Evolutionary conservation across 2,888 invertebrate genomes (phyloP).

Genomic region (Pseudanteris insignis): DNA sequence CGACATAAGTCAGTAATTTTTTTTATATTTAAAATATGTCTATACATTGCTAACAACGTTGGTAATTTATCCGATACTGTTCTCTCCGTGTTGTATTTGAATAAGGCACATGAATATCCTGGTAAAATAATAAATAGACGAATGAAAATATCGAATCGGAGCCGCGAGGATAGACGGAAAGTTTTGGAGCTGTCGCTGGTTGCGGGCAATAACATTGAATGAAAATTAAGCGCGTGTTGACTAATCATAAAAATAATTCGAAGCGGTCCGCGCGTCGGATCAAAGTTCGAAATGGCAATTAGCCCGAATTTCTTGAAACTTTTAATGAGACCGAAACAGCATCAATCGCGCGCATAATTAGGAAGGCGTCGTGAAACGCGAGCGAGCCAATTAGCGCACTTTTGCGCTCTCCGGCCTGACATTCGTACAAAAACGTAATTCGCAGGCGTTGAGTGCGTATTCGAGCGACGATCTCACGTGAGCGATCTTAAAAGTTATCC

Average conservation of each 20-base stretch:
- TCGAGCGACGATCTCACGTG: conserved; percentile 28
- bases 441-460: conserved; percentile 12
- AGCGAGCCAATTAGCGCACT: conserved; percentile 22
- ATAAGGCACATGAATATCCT: too few species aligned
- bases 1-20: too few species aligned
- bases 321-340: conserved; percentile 20
- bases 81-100: too few species aligned
- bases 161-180: neutral
- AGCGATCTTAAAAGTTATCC: too few species aligned
- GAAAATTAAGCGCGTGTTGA: conserved; percentile 4
- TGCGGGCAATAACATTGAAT: conserved; percentile 6
- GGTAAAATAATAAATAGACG: too few species aligned
- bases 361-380: conserved; percentile 8
- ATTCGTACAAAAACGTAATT: conserved; percentile 13
- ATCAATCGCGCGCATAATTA: conserved; percentile 16
- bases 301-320: conserved; percentile 13
- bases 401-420: conserved; percentile 2
- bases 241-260: conserved; percentile 14
- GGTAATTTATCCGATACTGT: too few species aligned
- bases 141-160: too few species aligned
- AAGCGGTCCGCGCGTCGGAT: neutral
- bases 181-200: neutral
- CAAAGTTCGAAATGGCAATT: conserved; percentile 16
- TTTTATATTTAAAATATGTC: too few species aligned
- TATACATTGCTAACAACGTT: too few species aligned